Percentiles rank a stretch among this genome's conserved stretches.
Conservation (phyloP, 2,113 vertebrate genomes). For the Falco punctatus region DNA sequence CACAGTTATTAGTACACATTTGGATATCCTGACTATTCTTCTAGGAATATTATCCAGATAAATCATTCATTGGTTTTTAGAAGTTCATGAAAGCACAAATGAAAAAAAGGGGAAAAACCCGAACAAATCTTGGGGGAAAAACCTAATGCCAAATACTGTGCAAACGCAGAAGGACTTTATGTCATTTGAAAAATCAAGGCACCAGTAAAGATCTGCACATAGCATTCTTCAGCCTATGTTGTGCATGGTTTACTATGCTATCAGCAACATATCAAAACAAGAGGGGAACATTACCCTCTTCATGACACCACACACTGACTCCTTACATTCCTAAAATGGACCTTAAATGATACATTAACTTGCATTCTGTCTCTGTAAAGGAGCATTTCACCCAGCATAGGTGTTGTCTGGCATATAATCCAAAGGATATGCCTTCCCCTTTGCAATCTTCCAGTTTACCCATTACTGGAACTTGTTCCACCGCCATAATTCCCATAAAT, state of each 20-base stretch:
- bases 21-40: neutral
- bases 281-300: neutral
- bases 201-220: neutral
- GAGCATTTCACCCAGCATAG: neutral
- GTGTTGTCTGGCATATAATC: neutral
- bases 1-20: neutral
- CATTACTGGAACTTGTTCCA: neutral
- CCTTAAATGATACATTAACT: neutral
- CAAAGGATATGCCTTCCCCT: neutral
- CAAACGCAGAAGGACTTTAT: neutral
- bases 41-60: neutral
- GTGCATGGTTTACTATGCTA: neutral
- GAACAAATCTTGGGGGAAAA: neutral
- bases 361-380: neutral
- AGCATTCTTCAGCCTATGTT: neutral
- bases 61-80: neutral
- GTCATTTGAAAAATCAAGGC: neutral
- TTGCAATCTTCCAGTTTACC: neutral
- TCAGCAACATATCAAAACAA: neutral
- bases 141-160: accelerated
- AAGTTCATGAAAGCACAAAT: neutral
- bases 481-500: neutral
- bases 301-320: neutral
- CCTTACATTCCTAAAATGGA: neutral
- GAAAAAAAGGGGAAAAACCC: accelerated